Conservation (phyloP, 2,888 invertebrate species). For the Diplazon laetatorius region DNA sequence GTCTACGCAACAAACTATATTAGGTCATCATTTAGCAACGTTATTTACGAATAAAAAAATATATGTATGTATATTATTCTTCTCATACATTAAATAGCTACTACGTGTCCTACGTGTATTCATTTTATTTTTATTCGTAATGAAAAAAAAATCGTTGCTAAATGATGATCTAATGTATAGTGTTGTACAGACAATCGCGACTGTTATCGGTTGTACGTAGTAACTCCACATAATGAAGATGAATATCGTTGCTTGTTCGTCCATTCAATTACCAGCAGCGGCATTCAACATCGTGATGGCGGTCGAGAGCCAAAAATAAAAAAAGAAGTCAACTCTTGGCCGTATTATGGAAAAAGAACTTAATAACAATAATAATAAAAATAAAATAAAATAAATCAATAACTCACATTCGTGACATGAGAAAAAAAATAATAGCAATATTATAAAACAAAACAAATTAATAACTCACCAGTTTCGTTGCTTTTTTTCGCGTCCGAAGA, state of each 20-base stretch:
- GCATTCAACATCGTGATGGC: neutral
- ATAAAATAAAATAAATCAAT: too few species aligned
- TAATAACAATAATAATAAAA: too few species aligned
- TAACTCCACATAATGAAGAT: slow-evolving; percentile 25
- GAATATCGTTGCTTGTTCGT: slow-evolving; percentile 53
- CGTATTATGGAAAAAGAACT: too few species aligned
- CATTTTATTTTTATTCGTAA: slow-evolving; percentile 14
- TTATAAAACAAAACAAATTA: neutral
- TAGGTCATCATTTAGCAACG: neutral
- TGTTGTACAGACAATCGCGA: slow-evolving; percentile 15
- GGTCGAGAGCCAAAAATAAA: neutral
- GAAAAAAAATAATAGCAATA: too few species aligned
- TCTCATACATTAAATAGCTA: too few species aligned
- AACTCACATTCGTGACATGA: too few species aligned
- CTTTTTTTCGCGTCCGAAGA: slow-evolving; percentile 72
- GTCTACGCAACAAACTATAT: neutral
- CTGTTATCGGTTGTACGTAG: slow-evolving; percentile 20
- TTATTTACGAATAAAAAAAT: neutral
- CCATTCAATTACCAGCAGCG: neutral
- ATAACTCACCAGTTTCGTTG: slow-evolving; percentile 78
- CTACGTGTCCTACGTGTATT: too few species aligned
- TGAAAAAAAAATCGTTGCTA: neutral
- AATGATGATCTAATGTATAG: slow-evolving; percentile 11
- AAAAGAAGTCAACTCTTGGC: too few species aligned
- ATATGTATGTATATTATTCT: neutral